Percentiles rank a stretch among this genome's conserved stretches.
phyloP scores from a whole-genome alignment of 2,888 invertebrate species.

The Xylota sylvarum region DNA sequence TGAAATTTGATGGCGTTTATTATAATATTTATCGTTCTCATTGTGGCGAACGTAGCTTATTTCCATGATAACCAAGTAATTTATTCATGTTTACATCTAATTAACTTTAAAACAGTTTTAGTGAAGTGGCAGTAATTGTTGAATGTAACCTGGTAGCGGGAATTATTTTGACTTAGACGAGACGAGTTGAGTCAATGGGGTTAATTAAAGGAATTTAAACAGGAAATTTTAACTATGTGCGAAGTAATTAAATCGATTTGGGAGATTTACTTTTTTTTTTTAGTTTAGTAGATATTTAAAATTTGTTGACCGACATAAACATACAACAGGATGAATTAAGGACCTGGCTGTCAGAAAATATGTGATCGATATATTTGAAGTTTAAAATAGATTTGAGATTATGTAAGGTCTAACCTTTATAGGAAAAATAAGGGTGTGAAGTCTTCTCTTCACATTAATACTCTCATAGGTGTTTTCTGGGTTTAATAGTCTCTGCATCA shows the following conservation, averaged over 20 bases:
- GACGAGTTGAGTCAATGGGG: not conserved
- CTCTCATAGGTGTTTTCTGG: too few species aligned
- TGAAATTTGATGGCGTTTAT: slow-evolving; percentile 59
- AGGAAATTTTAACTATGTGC: not conserved
- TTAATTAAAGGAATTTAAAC: not conserved
- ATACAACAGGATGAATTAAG: too few species aligned
- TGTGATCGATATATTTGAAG: too few species aligned
- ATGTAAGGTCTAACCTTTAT: too few species aligned
- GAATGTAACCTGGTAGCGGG: slow-evolving; percentile 7
- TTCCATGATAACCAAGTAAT: slow-evolving; percentile 36
- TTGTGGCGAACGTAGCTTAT: slow-evolving; percentile 14
- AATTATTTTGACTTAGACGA: not conserved
- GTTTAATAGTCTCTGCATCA: too few species aligned
- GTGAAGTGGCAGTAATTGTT: slow-evolving; percentile 24
- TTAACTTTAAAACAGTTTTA: slow-evolving; percentile 39
- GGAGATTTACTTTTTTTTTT: not conserved
- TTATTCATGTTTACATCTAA: slow-evolving; percentile 57
- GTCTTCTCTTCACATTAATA: too few species aligned
- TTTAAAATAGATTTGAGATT: too few species aligned
- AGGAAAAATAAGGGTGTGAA: too few species aligned
- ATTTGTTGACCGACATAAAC: too few species aligned
- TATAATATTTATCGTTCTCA: slow-evolving; percentile 44
- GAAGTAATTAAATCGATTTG: not conserved
- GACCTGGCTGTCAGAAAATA: too few species aligned
- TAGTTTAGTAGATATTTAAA: too few species aligned